Percentiles rank a stretch among this genome's conserved stretches.
phyloP scores from a whole-genome alignment of 2,113 vertebrate genomes.

The Carassius gibelio region DNA sequence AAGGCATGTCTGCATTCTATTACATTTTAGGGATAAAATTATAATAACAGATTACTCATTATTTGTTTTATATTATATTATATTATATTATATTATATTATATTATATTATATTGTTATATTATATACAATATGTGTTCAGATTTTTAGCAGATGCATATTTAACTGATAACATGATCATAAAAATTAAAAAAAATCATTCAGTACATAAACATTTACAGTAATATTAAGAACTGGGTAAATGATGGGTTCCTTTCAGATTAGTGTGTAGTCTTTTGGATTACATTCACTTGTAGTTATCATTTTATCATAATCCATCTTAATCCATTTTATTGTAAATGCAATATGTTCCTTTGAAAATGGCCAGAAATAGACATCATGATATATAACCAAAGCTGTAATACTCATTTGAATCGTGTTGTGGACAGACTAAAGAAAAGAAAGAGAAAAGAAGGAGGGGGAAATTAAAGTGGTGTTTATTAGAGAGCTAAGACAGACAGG shows the following conservation, averaged over 20 bases:
- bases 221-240: neutral
- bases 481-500: conserved; percentile 40
- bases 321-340: too few relatives aligned
- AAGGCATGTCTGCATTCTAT: neutral
- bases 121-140: neutral
- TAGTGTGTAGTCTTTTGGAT: neutral
- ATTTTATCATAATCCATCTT: neutral
- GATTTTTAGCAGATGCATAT: neutral
- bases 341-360: neutral
- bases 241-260: neutral
- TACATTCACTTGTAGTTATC: neutral
- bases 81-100: neutral
- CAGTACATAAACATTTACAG: neutral
- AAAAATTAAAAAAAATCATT: neutral
- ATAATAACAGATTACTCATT: neutral
- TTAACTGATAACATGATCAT: neutral
- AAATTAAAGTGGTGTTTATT: conserved; percentile 56
- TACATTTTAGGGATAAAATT: neutral
- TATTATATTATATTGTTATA: neutral
- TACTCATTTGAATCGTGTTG: conserved; percentile 31
- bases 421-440: conserved; percentile 8
- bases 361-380: neutral
- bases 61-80: neutral
- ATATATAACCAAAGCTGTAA: conserved; percentile 4
- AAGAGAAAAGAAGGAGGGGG: conserved; percentile 36